Base-by-base conservation (phyloP, 2,797 vertebrate genomes). In the Enteromius fasciolatus region DNA sequence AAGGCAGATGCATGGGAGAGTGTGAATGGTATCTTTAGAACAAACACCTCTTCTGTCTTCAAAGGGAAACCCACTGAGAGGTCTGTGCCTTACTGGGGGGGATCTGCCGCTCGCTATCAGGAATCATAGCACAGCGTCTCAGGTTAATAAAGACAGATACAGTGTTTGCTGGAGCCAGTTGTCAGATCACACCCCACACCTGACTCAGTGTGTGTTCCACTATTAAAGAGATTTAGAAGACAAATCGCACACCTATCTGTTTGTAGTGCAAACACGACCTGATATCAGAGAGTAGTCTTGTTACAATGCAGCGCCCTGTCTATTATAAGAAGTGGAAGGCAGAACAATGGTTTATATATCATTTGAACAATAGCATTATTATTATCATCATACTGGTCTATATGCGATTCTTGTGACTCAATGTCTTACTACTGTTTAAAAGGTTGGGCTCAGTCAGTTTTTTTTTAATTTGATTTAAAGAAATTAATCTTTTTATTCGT, bases 51-150 rank as follows among this genome's bases (percentile, higher is more conserved):
- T 70, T 79, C 87, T 79, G 87, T 72, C 69, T 82, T 85, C 59
- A 80, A 83, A 80, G 80, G 63, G 85, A 90, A 90, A 81, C 84
- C 85, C 76, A 25, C 81, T 87, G 68, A 82, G 84, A 80, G 88
- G 70, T 90, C 86, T 87, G 82, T 87, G 80, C 90, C 88, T 79
- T 5, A 76, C 88, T 89, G 28, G 85, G 89, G 89, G 48, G 28
- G 68, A 86, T 90, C 44, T 67, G 41, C 80, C 77, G 82, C 36
- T 33, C 84, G 14, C 67, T 86, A 87, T 81, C 78, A 25, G 2
- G 86, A 90, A 90, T 89, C 87, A 64, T 86, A 83, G 87, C 79
- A 83, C 87, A 82, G 87, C 90, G 88, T 88, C 73, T 83, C 39
- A 28, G 44, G 78, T 81, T 80, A n/a, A 48, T 74, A 28, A 36